These are phyloP conservation scores for Microctonus brassicae DNA, from an alignment of 2,888 invertebrate genomes.

Conservation along the genomic window DNA sequence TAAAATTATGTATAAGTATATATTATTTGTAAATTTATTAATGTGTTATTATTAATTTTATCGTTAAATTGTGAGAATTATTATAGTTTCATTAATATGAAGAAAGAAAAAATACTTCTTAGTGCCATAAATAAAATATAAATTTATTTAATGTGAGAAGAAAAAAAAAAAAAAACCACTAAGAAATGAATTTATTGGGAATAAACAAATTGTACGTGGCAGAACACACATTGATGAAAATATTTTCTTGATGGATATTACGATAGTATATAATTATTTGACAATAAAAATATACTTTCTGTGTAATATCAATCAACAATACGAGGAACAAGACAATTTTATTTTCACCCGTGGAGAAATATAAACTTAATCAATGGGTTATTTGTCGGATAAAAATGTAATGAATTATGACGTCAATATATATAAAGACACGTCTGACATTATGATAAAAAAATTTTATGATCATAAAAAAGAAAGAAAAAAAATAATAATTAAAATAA, in stretches of 20 bases:
- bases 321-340: background rate
- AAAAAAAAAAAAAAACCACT: too few relatives aligned
- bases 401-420: background rate
- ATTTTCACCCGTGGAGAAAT: background rate
- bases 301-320: background rate
- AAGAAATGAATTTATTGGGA: too few relatives aligned
- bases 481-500: background rate
- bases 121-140: too few relatives aligned
- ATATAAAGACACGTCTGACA: background rate
- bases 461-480: background rate
- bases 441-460: background rate
- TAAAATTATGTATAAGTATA: too few relatives aligned
- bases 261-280: background rate
- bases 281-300: background rate
- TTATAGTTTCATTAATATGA: too few relatives aligned
- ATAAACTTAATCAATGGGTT: background rate
- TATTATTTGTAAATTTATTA: background rate
- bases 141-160: too few relatives aligned
- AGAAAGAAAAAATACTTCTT: too few relatives aligned
- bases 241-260: too few relatives aligned
- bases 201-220: too few relatives aligned
- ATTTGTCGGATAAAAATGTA: background rate
- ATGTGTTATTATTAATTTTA: too few relatives aligned
- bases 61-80: too few relatives aligned
- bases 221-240: too few relatives aligned